phyloP scores from a whole-genome alignment of 2,888 invertebrate genomes.

The Heliothis peltigera region DNA sequence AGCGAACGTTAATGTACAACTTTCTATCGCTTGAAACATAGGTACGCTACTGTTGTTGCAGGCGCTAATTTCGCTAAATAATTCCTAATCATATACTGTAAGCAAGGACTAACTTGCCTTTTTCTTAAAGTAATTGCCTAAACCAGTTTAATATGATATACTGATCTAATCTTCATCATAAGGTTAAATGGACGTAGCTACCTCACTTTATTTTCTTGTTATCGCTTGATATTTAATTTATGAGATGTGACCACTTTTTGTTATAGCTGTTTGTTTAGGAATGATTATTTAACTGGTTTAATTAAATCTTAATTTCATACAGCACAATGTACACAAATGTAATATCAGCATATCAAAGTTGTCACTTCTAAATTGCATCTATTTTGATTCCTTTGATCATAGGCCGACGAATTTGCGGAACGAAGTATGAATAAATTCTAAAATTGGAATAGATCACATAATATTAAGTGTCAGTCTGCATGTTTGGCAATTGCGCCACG shows the following conservation, averaged over 20 bases:
- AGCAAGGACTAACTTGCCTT: conserved; percentile 1
- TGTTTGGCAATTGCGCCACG: conserved; percentile 4
- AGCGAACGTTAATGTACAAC: background rate
- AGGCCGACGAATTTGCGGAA: background rate
- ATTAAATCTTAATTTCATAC: no score
- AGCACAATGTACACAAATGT: no score
- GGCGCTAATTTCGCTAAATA: background rate
- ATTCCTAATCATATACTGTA: no score
- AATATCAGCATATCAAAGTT: background rate
- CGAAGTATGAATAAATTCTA: conserved; percentile 4
- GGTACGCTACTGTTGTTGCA: background rate
- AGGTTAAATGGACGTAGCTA: no score
- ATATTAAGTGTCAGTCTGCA: background rate
- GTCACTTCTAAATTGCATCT: background rate
- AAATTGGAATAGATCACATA: conserved; percentile 16
- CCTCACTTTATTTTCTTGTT: no score
- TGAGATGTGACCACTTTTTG: no score
- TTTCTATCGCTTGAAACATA: conserved; percentile 1
- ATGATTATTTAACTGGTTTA: no score
- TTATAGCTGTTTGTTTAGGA: no score
- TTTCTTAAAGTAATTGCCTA: no score
- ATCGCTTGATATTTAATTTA: no score
- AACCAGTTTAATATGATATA: no score
- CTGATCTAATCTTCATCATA: no score
- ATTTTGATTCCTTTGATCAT: background rate